Conservation (phyloP, 2,888 invertebrate genomes). For the Lasioglossum calceatum region DNA sequence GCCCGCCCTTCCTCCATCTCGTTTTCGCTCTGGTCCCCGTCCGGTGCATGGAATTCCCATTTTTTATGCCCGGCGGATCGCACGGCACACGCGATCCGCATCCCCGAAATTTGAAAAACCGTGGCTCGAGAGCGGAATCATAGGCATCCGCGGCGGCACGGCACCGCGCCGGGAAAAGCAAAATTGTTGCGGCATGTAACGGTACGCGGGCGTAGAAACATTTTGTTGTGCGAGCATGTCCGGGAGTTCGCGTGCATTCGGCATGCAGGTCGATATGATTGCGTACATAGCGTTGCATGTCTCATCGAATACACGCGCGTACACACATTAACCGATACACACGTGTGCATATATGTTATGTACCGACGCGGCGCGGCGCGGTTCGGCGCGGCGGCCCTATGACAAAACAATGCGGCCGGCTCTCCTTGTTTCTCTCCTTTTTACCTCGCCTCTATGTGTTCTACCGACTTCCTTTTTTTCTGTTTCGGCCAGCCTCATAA, state of each 20-base stretch:
- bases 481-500: slow-evolving; percentile 11
- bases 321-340: slow-evolving; percentile 5
- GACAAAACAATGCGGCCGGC: slow-evolving; percentile 49
- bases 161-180: neutral
- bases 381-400: neutral
- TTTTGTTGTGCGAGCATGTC: slow-evolving; percentile 36
- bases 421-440: neutral
- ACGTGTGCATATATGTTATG: neutral
- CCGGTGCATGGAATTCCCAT: slow-evolving; percentile 47
- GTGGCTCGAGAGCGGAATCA: neutral
- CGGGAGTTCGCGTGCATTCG: slow-evolving; percentile 55
- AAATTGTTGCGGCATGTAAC: neutral
- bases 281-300: slow-evolving; percentile 58
- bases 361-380: neutral
- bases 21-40: neutral
- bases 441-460: neutral
- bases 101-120: neutral
- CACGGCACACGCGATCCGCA: neutral
- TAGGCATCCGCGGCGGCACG: neutral
- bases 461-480: neutral
- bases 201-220: slow-evolving; percentile 13
- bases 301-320: slow-evolving; percentile 43
- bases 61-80: neutral
- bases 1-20: neutral
- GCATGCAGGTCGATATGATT: slow-evolving; percentile 60